Evolutionary conservation across 2,797 vertebrate genomes (phyloP).

Genomic region (Parauchenoglanis punctatus): DNA sequence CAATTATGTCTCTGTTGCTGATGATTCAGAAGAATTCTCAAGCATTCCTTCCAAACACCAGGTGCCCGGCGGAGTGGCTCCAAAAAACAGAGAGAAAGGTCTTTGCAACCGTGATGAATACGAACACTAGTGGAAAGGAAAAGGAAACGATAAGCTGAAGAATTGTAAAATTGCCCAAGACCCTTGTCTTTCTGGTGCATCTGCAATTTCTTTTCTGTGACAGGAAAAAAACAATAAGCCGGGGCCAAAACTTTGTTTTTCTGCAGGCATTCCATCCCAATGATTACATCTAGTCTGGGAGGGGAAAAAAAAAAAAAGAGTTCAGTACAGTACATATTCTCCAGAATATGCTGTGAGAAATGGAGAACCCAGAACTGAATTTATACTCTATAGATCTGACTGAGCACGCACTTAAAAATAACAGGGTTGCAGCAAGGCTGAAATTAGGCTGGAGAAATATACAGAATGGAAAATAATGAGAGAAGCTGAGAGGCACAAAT

Average conservation of each 20-base stretch:
- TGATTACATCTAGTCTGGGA: constrained; percentile 30
- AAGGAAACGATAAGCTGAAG: constrained; percentile 18
- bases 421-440: constrained; percentile 25
- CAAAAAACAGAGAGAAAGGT: constrained; percentile 28
- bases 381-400: constrained; percentile 33
- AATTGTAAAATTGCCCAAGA: constrained; percentile 39
- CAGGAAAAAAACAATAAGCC: constrained; percentile 23
- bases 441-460: constrained; percentile 41
- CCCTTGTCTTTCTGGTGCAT: constrained; percentile 19
- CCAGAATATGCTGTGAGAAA: constrained; percentile 10
- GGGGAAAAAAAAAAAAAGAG: neutral
- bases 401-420: constrained; percentile 37
- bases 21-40: constrained; percentile 52
- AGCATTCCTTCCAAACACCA: constrained; percentile 51
- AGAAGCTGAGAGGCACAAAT: constrained; percentile 48
- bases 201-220: constrained; percentile 33
- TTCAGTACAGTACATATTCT: neutral
- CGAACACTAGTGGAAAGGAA: constrained; percentile 30
- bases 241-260: neutral
- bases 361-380: constrained; percentile 13
- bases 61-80: constrained; percentile 27
- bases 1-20: constrained; percentile 54
- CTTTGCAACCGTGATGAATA: constrained; percentile 30
- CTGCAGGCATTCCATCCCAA: neutral
- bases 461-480: constrained; percentile 49